phyloP scores from a whole-genome alignment of 2,113 vertebrate species.

The Antechinus flavipes region DNA sequence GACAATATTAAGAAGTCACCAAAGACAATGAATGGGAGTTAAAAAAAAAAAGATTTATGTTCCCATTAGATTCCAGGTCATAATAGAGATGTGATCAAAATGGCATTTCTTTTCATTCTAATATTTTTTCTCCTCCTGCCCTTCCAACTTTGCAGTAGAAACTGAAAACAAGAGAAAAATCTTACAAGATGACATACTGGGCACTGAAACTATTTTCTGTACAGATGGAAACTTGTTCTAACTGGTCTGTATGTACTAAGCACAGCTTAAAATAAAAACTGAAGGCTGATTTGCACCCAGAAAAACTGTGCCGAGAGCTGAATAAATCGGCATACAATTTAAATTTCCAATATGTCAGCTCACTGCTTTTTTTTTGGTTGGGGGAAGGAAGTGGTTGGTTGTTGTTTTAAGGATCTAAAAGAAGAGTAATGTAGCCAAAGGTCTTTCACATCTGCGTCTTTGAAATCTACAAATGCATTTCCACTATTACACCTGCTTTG shows the following conservation, averaged over 20 bases:
- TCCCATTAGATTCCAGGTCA: slow-evolving; percentile 45
- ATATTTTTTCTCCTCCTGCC: not conserved
- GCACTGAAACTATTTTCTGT: slow-evolving; percentile 23
- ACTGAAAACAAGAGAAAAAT: slow-evolving; percentile 43
- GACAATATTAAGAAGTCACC: slow-evolving; percentile 62
- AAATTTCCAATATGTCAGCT: slow-evolving; percentile 49
- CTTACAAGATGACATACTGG: slow-evolving; percentile 26
- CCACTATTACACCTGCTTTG: slow-evolving; percentile 38
- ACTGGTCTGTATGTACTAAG: slow-evolving; percentile 56
- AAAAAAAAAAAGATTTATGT: slow-evolving; percentile 25
- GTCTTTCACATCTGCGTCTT: slow-evolving; percentile 7
- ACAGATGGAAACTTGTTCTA: slow-evolving; percentile 35
- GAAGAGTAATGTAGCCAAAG: not conserved
- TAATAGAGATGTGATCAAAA: slow-evolving; percentile 52
- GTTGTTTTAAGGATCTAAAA: not conserved
- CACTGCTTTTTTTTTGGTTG: not conserved
- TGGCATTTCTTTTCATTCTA: not conserved
- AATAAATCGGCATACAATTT: slow-evolving; percentile 51
- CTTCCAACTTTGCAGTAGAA: slow-evolving; percentile 24
- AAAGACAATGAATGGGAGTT: slow-evolving; percentile 55
- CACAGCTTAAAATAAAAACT: slow-evolving; percentile 66
- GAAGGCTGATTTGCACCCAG: slow-evolving; percentile 35
- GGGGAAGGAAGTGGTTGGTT: not conserved
- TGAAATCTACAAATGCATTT: slow-evolving; percentile 44
- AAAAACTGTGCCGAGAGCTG: slow-evolving; percentile 26